These are phyloP conservation scores for Tadarida brasiliensis DNA, from an alignment of 2,797 vertebrate genomes.

Conservation along the genomic window DNA sequence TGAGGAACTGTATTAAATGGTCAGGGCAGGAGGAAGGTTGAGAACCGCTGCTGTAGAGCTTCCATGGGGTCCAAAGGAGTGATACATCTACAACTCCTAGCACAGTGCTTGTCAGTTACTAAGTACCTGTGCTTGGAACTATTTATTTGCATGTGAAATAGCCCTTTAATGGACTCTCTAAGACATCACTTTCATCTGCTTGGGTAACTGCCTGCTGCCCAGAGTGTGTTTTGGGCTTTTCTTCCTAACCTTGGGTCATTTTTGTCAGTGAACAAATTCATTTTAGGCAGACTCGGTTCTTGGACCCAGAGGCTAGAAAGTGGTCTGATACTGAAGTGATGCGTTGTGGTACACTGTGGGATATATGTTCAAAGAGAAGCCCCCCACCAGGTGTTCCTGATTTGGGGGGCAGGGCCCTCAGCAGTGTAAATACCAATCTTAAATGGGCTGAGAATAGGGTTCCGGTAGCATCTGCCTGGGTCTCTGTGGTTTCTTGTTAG, in stretches of 20 bases:
- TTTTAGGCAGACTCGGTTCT: background rate
- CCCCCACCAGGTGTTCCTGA: rapidly evolving
- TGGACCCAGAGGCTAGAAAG: background rate
- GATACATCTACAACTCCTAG: background rate
- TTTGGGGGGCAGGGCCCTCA: background rate
- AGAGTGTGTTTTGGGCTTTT: background rate
- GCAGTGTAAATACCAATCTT: background rate
- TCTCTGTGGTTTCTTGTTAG: background rate
- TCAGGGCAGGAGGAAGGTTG: too few relatives aligned
- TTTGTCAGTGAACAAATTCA: background rate
- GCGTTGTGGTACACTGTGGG: background rate
- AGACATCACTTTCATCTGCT: background rate
- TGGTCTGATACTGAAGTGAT: background rate
- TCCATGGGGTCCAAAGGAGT: background rate
- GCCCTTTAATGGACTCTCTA: too few relatives aligned
- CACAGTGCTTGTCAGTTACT: background rate
- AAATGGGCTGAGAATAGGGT: background rate
- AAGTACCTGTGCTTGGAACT: background rate
- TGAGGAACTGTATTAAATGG: too few relatives aligned
- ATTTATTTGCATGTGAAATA: background rate
- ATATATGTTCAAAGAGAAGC: background rate
- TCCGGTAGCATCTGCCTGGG: background rate
- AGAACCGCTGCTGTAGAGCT: too few relatives aligned
- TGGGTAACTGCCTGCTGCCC: background rate
- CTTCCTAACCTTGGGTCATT: background rate